Conservation (phyloP, 2,113 vertebrate genomes). For the Nothoprocta perdicaria region DNA sequence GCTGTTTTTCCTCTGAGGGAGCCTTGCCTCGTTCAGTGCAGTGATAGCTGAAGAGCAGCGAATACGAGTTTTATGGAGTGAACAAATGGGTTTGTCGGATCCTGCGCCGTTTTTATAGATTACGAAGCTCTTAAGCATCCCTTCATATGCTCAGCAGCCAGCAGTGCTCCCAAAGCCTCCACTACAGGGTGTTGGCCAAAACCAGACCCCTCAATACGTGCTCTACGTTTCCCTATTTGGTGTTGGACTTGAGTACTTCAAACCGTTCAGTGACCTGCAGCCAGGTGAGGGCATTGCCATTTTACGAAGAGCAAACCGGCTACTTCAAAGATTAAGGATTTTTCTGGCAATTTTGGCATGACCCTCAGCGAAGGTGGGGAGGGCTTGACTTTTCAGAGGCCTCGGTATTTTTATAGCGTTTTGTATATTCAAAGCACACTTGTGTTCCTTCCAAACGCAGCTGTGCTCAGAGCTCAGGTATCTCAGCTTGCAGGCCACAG, state of each 20-base stretch:
- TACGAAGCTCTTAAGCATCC: not conserved
- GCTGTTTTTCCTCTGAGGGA: not conserved
- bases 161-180: not conserved
- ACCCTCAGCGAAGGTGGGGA: not conserved
- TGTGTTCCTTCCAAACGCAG: not conserved
- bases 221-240: not conserved
- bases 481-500: not conserved
- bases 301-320: not conserved
- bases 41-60: fast-evolving
- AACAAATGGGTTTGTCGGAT: not conserved
- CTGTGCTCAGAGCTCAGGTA: not conserved
- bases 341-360: not conserved
- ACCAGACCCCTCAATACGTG: not conserved
- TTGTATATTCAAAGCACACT: not conserved
- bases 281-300: not conserved
- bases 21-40: not conserved
- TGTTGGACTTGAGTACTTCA: not conserved
- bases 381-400: not conserved
- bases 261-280: not conserved
- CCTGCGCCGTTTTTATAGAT: not conserved
- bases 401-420: not conserved
- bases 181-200: not conserved
- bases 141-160: not conserved
- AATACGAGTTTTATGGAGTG: not conserved
- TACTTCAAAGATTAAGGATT: not conserved